Base-by-base conservation (phyloP, 1,140 invertebrate genomes). In the Cotesia typhae region DNA sequence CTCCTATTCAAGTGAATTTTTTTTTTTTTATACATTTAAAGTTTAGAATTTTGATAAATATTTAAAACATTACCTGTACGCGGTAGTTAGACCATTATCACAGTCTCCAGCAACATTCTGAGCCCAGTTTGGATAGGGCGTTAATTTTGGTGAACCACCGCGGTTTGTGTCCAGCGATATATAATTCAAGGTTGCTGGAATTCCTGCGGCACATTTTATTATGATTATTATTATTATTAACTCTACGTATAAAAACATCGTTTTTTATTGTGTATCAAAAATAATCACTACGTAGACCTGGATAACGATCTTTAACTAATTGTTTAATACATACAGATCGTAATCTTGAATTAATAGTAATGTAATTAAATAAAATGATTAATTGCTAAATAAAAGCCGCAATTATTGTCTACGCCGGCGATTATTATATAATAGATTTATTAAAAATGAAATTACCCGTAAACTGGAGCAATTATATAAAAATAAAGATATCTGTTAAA, bases 111-210 rank as follows among this genome's bases (percentile, higher is more conserved):
- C 88, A 72, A 90, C 89, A 78, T 95, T 95, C 74, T 89, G 89
- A 20, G 88, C 87, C 89, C 91, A 94, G 81, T 90, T 91, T 51
- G 93, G 94, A 82, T 94, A 95, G 1, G 93, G 93, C 67, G 88
- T 92, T 47, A 95, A 85, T 75, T 90, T 90, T 1, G 93, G 93
- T 0, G 92, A 92, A 51, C 90, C 89, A 28, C 89, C 87, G 52
- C 89, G 85, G 55, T 89, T 88, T 9, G 86, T 84, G 70, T 92
- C 89, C 75, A 94, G 82, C 4, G 91, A 88, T 72, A 95, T 91
- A 81, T 93, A 94, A 81, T 94, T 95, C 66, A 95, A 82, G 0
- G 94, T 94, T 9, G 92, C 89, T 37, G 94, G 94, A 76, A 95
- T 92, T 77, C 94, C 93, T 94, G 81, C 35, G 41, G 41, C 10